These are phyloP conservation scores for Pachypsylla venusta DNA, from an alignment of 1,140 invertebrate genomes.

Conservation along the genomic window DNA sequence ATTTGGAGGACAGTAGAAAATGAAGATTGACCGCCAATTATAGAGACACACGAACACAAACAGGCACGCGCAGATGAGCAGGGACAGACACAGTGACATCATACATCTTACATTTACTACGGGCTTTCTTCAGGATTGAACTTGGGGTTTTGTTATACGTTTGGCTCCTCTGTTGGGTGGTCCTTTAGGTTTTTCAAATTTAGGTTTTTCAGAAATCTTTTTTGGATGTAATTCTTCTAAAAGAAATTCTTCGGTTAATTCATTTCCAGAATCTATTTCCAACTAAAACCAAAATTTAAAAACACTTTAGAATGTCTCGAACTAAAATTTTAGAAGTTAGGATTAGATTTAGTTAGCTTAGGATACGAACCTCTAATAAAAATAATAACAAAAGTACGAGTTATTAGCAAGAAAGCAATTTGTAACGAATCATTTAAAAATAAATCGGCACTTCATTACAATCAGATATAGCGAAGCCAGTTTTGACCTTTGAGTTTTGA, in stretches of 20 bases:
- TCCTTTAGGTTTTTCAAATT: constrained; percentile 90
- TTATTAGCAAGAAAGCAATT: too few relatives aligned
- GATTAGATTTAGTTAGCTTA: constrained; percentile 10
- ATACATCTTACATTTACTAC: constrained; percentile 1
- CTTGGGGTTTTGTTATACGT: constrained; percentile 60
- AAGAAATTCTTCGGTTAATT: constrained; percentile 77
- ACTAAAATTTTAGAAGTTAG: too few relatives aligned
- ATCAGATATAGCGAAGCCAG: too few relatives aligned
- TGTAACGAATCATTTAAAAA: too few relatives aligned
- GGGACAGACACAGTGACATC: constrained; percentile 1
- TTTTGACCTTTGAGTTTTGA: too few relatives aligned
- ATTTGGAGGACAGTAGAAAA: background rate
- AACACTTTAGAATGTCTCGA: too few relatives aligned
- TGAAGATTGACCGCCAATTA: background rate
- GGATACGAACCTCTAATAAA: constrained; percentile 11
- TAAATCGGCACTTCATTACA: too few relatives aligned
- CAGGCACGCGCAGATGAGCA: background rate
- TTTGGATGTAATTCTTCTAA: constrained; percentile 91
- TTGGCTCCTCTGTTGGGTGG: constrained; percentile 82
- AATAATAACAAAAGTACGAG: constrained; percentile 15
- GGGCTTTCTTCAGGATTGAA: constrained; percentile 6
- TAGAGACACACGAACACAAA: background rate
- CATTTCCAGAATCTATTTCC: constrained; percentile 77
- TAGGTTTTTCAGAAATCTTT: constrained; percentile 70
- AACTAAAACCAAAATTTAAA: too few relatives aligned